Conservation (phyloP, 2,888 invertebrate species). For the Melanostoma mellinum region DNA sequence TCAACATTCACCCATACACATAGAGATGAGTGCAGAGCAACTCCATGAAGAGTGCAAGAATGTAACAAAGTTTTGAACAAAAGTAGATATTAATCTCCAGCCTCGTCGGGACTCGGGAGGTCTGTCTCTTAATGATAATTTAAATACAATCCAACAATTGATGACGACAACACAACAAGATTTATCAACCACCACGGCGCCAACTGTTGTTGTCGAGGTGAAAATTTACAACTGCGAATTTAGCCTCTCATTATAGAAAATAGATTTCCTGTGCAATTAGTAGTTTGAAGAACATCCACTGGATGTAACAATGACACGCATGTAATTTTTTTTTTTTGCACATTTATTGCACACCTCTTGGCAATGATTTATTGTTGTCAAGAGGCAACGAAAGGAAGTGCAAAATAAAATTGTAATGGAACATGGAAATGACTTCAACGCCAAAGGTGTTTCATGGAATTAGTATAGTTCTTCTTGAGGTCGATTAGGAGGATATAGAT, state of each 20-base stretch:
- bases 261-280: conserved; percentile 68
- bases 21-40: not conserved
- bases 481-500: too few species aligned
- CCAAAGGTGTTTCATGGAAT: conserved; percentile 16
- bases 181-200: conserved; percentile 26
- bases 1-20: not conserved
- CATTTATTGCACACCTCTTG: conserved; percentile 43
- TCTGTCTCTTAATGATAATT: conserved; percentile 33
- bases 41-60: conserved; percentile 2
- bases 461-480: not conserved
- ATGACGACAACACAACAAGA: conserved; percentile 1
- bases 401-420: conserved; percentile 5
- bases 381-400: conserved; percentile 13
- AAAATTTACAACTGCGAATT: conserved; percentile 47
- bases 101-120: conserved; percentile 9
- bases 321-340: not conserved
- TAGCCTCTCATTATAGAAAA: conserved; percentile 55
- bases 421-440: conserved; percentile 2
- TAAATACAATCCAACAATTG: conserved; percentile 31
- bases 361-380: not conserved
- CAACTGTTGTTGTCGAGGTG: not conserved
- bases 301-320: conserved; percentile 41
- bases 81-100: conserved; percentile 31
- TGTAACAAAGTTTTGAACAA: conserved; percentile 31
- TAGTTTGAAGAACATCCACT: conserved; percentile 38